phyloP scores from a whole-genome alignment of 2,888 invertebrate genomes.

The Eudemis profundana region DNA sequence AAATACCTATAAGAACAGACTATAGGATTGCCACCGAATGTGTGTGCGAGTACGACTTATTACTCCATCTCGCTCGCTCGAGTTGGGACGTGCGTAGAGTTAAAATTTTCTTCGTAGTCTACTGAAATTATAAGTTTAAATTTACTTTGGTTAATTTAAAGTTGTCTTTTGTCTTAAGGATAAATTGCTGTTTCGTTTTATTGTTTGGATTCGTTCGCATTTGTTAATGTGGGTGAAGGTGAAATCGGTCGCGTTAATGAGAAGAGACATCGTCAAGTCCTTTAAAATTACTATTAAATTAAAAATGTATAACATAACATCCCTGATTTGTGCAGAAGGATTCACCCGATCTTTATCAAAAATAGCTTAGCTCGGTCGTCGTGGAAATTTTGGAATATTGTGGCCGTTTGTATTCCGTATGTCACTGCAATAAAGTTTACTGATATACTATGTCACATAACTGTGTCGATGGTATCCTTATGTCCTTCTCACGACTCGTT shows the following conservation, averaged over 20 bases:
- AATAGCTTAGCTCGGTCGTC: too few species aligned
- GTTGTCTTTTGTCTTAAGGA: conserved; percentile 16
- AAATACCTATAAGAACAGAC: too few species aligned
- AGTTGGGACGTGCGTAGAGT: background rate
- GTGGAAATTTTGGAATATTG: too few species aligned
- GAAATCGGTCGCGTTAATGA: background rate
- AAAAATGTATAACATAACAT: too few species aligned
- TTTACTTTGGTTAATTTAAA: conserved; percentile 9
- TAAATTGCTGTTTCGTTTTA: conserved; percentile 12
- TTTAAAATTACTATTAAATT: too few species aligned
- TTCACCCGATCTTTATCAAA: too few species aligned
- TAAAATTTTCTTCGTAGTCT: conserved; percentile 16
- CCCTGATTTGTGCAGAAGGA: too few species aligned
- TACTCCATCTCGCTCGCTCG: conserved; percentile 10
- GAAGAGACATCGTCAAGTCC: too few species aligned
- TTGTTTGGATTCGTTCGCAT: background rate
- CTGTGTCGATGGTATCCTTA: too few species aligned
- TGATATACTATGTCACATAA: too few species aligned
- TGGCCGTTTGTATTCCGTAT: too few species aligned
- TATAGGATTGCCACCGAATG: background rate
- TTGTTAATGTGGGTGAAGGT: background rate
- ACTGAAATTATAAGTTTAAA: conserved; percentile 35
- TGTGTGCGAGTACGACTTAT: background rate
- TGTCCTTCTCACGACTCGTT: background rate
- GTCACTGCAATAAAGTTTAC: too few species aligned